phyloP scores from a whole-genome alignment of 1,140 invertebrate species.

The Papilio polytes region DNA sequence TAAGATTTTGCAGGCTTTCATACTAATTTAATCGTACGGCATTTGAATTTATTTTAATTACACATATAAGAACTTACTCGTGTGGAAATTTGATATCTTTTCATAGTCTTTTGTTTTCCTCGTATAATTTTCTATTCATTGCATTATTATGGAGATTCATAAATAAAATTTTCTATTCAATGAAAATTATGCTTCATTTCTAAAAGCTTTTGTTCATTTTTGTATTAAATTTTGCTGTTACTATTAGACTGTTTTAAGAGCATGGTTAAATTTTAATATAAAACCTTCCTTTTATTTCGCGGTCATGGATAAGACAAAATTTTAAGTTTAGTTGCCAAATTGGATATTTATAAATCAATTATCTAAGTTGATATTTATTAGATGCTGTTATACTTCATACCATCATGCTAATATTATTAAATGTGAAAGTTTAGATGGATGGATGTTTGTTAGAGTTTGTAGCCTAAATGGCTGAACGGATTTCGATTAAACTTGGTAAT shows the following conservation, averaged over 20 bases:
- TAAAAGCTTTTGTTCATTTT: not conserved
- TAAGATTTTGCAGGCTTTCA: constrained; percentile 34
- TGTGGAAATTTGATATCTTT: constrained; percentile 26
- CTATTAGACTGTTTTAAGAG: not conserved
- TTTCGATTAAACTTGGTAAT: no score
- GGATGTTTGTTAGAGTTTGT: no score
- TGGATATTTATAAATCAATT: no score
- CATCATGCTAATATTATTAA: no score
- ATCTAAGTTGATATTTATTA: no score
- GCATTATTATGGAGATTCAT: not conserved
- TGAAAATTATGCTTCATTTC: constrained; percentile 8
- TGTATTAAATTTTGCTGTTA: not conserved
- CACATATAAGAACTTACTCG: constrained; percentile 14
- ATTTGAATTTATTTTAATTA: constrained; percentile 39
- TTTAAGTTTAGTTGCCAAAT: no score
- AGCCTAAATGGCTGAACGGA: no score
- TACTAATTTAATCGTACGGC: constrained; percentile 27
- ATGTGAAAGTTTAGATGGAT: no score
- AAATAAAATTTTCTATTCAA: not conserved
- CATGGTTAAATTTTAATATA: no score
- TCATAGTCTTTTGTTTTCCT: constrained; percentile 12
- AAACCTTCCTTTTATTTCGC: no score
- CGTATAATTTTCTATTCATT: constrained; percentile 31
- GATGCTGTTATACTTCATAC: no score
- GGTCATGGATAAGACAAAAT: no score